Evolutionary conservation across 2,113 vertebrate species (phyloP), one percentile per base, ranked within the genome.

Genomic region (Zosterops japonicus): DNA sequence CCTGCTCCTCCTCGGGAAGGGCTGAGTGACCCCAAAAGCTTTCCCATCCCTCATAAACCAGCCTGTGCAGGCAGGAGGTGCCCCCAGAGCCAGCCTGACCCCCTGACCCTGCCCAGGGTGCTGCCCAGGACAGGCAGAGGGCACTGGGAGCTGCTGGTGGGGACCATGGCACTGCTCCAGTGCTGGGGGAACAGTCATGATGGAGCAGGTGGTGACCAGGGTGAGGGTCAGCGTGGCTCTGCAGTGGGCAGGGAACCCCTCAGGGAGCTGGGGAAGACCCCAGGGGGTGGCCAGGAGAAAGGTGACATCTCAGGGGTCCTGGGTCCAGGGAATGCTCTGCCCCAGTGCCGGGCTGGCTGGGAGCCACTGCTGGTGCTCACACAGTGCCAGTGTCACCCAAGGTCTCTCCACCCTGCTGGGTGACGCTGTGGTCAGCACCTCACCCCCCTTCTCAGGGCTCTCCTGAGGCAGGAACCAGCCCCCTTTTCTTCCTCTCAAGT

Each of bases 371-470:
- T 59, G 87, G 12, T 65, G 27, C 31, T 79, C 35, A 28, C n/a
- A 11, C 0, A 0, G 42, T 28, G 39, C 6, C 53, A 46, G 12
- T 33, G 52, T n/a, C 29, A 42, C 50, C n/a, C 9, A 4, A 35
- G 5, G 27, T 25, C 29, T 16, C 46, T 39, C 20, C 69, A 8
- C 57, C 36, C 71, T 29, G 9, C 22, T 12, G 36, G 17, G 41
- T 14, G 75, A 41, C 14, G 49, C 61, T 77, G 76, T 39, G 39
- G 39, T 39, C 39, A 39, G 36, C 59, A 36, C 42, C 65, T 52
- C 2, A 0, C 8, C 6, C 9, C 2, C 2, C 11, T 33, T 21
- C 63, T n/a, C n/a, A 53, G 42, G 12, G 25, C 47, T 65, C 25
- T 53, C n/a, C 74, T 65, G 24, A 44, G 41, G 36, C 41, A 81